Percentiles rank a stretch among this genome's conserved stretches.
phyloP scores from a whole-genome alignment of 1,140 invertebrate species.

The Oreohelix idahoensis region DNA sequence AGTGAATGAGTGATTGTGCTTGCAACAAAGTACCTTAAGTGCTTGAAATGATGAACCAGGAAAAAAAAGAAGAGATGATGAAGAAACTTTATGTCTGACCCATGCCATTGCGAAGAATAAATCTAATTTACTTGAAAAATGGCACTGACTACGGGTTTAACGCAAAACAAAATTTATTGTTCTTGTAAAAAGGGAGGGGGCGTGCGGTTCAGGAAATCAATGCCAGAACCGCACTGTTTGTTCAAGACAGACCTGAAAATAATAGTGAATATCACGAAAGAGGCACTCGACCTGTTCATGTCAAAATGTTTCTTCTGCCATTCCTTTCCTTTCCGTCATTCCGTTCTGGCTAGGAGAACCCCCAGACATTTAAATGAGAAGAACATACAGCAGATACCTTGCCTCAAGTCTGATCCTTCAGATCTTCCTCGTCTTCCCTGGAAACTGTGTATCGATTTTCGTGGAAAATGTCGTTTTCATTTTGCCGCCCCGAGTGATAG shows the following conservation, averaged over 20 bases:
- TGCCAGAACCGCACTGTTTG: background rate
- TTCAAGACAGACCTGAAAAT: background rate
- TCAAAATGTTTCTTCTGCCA: background rate
- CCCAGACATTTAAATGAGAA: background rate
- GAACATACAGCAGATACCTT: conserved; percentile 5
- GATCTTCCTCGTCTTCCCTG: background rate
- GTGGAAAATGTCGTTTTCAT: conserved; percentile 11
- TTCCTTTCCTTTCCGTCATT: background rate
- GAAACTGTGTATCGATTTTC: conserved; percentile 8
- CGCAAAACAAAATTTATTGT: background rate
- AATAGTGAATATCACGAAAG: background rate
- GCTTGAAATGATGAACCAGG: background rate
- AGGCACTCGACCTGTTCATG: background rate
- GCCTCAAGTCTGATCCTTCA: conserved; percentile 5
- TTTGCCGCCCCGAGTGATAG: conserved; percentile 5
- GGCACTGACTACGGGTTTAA: background rate
- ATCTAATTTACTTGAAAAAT: background rate
- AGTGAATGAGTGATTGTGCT: too few species aligned
- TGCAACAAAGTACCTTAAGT: background rate
- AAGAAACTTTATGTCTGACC: background rate
- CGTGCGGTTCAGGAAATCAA: background rate
- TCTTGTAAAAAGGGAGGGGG: background rate
- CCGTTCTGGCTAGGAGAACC: background rate
- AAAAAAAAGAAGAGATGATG: too few species aligned
- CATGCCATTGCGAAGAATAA: background rate